Conservation (phyloP, 2,113 vertebrate species). For the Nematolebias whitei region DNA sequence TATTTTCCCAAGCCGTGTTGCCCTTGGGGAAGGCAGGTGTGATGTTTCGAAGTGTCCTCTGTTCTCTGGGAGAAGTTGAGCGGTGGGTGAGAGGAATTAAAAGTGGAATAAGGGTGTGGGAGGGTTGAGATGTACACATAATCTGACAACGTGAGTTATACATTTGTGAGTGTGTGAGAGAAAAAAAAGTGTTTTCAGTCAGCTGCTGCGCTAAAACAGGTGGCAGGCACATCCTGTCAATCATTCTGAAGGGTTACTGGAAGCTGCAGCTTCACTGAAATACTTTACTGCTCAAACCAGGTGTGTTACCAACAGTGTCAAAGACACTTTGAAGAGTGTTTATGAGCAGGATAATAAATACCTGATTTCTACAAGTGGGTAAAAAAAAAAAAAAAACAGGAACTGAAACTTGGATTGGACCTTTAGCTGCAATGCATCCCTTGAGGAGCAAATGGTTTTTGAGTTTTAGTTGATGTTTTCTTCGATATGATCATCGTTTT, state of each 20-base stretch:
- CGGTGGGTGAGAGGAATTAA: constrained; percentile 40
- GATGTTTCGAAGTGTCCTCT: constrained; percentile 67
- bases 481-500: no score
- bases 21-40: constrained; percentile 77
- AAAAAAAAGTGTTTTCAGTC: constrained; percentile 47
- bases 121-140: constrained; percentile 54
- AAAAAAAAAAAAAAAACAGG: background rate
- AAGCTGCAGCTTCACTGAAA: constrained; percentile 13
- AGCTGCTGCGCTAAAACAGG: constrained; percentile 36
- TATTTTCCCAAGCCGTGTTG: constrained; percentile 64
- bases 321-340: background rate
- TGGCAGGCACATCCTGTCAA: constrained; percentile 50
- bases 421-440: no score
- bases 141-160: constrained; percentile 68
- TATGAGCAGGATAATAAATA: constrained; percentile 8
- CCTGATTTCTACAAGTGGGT: background rate
- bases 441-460: no score
- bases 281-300: constrained; percentile 3
- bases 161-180: constrained; percentile 30
- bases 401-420: no score
- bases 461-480: no score
- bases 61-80: constrained; percentile 60
- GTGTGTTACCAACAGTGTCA: constrained; percentile 1
- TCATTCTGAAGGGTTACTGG: constrained; percentile 36
- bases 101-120: constrained; percentile 17